Base-by-base conservation (phyloP, 1,140 invertebrate species). In the Mya arenaria region DNA sequence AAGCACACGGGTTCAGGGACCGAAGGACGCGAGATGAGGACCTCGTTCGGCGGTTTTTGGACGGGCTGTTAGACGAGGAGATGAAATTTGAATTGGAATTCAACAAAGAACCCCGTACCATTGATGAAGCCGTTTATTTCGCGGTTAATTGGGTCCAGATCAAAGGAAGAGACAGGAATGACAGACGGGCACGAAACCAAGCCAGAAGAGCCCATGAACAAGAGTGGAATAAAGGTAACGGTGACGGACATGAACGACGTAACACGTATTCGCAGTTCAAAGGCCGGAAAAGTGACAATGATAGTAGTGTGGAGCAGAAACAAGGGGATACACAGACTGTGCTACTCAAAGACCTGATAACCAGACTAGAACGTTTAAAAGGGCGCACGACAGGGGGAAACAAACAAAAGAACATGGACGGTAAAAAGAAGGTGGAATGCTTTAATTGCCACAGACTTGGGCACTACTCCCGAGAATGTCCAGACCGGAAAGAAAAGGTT, bases 61-160 rank as follows among this genome's bases (percentile, higher is more conserved):
- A 72, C 28, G 68, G 68, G 4, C 44, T 72, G 23, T 19, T 2
- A 4, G 65, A 72, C 55, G 41, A 55, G 3, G 68, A 72, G 23
- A 10, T n/a, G 2, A 56, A 32, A 19, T 72, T 72, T 72, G 41
- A 55, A 30, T 17, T 55, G 5, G 68, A 72, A 23, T 56, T 56
- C 30, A 23, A 63, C 19, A 63, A 63, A 19, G 60, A 63, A 17
- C 60, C 60, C 25, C 25, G 25, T 3, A 63, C 4, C 30, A 72
- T 72, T 32, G 68, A 72, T 17, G 48, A 72, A 55, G 44, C 68
- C 8, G 41, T 72, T 28, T 72, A 25, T 34, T 72, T 52, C 28
- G 44, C 48, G 17, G 48, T 72, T 4, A 72, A 69, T 32, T 63
- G 19, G 19, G 34, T 39, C 25, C 62, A 65, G 30, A 65, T 65